These are phyloP conservation scores for Thereva unica DNA, from an alignment of 2,888 invertebrate genomes.

Conservation along the genomic window DNA sequence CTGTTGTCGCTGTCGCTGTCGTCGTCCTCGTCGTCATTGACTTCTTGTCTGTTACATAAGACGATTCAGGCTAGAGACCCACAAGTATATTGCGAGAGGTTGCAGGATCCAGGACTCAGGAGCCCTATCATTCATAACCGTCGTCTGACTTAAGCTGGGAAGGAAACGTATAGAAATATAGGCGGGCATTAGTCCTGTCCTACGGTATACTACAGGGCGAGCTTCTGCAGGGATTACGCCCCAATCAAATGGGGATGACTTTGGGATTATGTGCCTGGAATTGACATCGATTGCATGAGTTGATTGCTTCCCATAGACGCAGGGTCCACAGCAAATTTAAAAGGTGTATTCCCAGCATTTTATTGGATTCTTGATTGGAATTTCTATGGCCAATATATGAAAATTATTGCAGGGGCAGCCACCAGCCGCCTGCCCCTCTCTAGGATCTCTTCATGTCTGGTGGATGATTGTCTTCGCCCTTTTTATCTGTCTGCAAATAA, in stretches of 20 bases:
- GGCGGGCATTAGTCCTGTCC: not conserved
- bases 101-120: not conserved
- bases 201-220: constrained; percentile 7
- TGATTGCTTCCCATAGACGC: not conserved
- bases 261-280: constrained; percentile 29
- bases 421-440: not conserved
- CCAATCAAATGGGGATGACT: constrained; percentile 34
- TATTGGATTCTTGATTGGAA: constrained; percentile 18
- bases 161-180: not conserved
- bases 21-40: too few relatives aligned
- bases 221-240: constrained; percentile 18
- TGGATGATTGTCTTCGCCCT: too few relatives aligned
- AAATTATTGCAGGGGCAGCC: not conserved
- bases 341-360: constrained; percentile 17
- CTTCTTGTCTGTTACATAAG: not conserved
- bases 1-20: too few relatives aligned
- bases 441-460: too few relatives aligned
- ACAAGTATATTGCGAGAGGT: not conserved
- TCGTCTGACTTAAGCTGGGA: not conserved
- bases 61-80: not conserved
- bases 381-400: constrained; percentile 12
- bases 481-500: too few relatives aligned
- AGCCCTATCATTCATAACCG: constrained; percentile 14
- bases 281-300: constrained; percentile 27
- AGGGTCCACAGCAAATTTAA: constrained; percentile 19